A percentile compares a stretch with the other conserved stretches of the same genome.
These are phyloP conservation scores for Notechis scutatus DNA, from an alignment of 2,113 vertebrate genomes.

Conservation along the genomic window DNA sequence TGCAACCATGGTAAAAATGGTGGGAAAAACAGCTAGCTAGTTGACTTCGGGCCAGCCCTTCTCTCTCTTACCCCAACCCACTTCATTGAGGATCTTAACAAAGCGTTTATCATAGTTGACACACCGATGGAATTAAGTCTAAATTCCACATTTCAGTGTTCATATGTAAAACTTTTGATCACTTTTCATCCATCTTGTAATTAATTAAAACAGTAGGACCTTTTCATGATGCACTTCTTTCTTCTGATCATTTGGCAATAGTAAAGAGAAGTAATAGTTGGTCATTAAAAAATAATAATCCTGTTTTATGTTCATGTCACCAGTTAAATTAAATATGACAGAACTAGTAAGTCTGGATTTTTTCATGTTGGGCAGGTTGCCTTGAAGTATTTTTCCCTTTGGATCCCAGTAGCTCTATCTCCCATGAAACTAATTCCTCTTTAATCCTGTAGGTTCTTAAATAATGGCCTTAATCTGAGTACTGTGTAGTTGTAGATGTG, in stretches of 20 bases:
- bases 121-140: background rate
- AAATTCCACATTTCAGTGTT: background rate
- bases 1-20: background rate
- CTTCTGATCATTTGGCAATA: slow-evolving; percentile 29
- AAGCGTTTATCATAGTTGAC: background rate
- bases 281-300: slow-evolving; percentile 46
- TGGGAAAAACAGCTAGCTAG: background rate
- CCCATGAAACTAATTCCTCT: slow-evolving; percentile 56
- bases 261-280: slow-evolving; percentile 44
- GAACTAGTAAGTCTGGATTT: slow-evolving; percentile 64
- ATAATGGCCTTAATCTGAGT: slow-evolving; percentile 50
- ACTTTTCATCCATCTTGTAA: slow-evolving; percentile 35
- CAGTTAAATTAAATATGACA: slow-evolving; percentile 69
- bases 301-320: slow-evolving; percentile 67
- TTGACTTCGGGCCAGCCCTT: background rate
- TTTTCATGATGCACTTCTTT: slow-evolving; percentile 60
- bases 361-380: slow-evolving; percentile 61
- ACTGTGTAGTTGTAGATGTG: slow-evolving; percentile 24
- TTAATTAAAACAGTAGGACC: slow-evolving; percentile 52
- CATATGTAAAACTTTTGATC: background rate
- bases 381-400: slow-evolving; percentile 65
- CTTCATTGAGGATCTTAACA: background rate
- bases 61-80: background rate
- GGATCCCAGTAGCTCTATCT: slow-evolving; percentile 51
- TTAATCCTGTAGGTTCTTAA: slow-evolving; percentile 64